Percentiles rank a stretch among this genome's conserved stretches.
These are phyloP conservation scores for Acanthosepion pharaonis DNA, from an alignment of 2,888 invertebrate species.

Conservation along the genomic window DNA sequence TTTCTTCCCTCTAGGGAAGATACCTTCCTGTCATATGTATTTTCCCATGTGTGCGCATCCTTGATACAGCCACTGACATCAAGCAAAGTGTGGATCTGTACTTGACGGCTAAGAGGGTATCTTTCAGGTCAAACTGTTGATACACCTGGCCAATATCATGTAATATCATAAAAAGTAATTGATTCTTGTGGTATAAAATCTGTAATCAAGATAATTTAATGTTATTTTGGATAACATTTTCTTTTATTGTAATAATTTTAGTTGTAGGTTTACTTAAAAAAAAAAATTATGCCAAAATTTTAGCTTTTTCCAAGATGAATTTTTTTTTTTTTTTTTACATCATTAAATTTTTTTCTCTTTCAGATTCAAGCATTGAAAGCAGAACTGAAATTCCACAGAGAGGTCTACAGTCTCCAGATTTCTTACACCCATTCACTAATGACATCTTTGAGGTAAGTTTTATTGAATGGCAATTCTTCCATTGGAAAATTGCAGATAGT, in stretches of 20 bases:
- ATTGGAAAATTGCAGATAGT: background rate
- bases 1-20: too few species aligned
- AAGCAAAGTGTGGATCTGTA: too few species aligned
- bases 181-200: too few species aligned
- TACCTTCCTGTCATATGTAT: too few species aligned
- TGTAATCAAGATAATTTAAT: too few species aligned
- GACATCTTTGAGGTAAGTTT: slow-evolving; percentile 62
- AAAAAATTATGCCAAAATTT: background rate
- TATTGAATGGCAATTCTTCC: background rate
- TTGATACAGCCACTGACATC: too few species aligned
- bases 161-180: too few species aligned
- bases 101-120: too few species aligned
- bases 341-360: slow-evolving; percentile 39
- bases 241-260: background rate
- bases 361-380: slow-evolving; percentile 60
- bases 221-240: too few species aligned
- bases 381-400: slow-evolving; percentile 67
- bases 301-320: background rate
- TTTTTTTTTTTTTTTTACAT: background rate
- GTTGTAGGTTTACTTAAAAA: background rate
- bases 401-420: slow-evolving; percentile 66
- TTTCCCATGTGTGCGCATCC: too few species aligned
- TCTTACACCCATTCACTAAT: slow-evolving; percentile 65
- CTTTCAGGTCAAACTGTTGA: too few species aligned
- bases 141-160: too few species aligned